Base-by-base conservation (phyloP, 2,888 invertebrate species). In the Andrena bucephala region DNA sequence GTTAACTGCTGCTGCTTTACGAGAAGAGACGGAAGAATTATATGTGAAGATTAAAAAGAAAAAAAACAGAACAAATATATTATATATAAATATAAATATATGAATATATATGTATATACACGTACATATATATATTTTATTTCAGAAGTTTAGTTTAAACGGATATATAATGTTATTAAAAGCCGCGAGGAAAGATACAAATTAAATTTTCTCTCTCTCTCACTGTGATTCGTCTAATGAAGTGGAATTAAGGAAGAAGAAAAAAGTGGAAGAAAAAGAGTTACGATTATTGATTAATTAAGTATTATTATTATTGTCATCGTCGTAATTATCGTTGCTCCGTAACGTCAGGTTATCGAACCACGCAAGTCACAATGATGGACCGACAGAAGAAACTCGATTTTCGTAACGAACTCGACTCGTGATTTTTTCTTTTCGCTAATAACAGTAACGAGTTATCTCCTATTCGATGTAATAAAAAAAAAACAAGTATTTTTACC, bases 1-100 rank as follows among this genome's bases (percentile, higher is more conserved):
- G 91, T 91, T 92, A 90, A 81, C 24, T 86, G 90, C 89, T 92
- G 90, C 89, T 89, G 91, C 92, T 92, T 92, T 89, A 87, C 71
- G 85, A 87, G 76, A 78, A 74, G 85, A 81, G 57, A 84, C 82
- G 85, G 71, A 77, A 80, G 83, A 82, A 85, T 83, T 85, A 84
- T 77, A 85, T 82, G 84, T 76, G 79, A 76, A 60, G 63, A 77
- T 78, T 77, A 27, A 24, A 27, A 24, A 57, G 10, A 20, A 57
- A 20, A 20, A 54, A 24, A 24, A 57, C 57, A 80, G 71, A 75
- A 84, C 79, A 84, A 84, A 84, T 78, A 80, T 78, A 78, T 77
- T 85, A 87, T 77, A 81, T 68, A 80, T 72, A 85, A 77, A 87
- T 67, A 78, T 48, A 83, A 33, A 71, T 59, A 80, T 75, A 83